A percentile compares a stretch with the other conserved stretches of the same genome.
phyloP scores from a whole-genome alignment of 2,113 vertebrate genomes.

The Cynocephalus volans region DNA sequence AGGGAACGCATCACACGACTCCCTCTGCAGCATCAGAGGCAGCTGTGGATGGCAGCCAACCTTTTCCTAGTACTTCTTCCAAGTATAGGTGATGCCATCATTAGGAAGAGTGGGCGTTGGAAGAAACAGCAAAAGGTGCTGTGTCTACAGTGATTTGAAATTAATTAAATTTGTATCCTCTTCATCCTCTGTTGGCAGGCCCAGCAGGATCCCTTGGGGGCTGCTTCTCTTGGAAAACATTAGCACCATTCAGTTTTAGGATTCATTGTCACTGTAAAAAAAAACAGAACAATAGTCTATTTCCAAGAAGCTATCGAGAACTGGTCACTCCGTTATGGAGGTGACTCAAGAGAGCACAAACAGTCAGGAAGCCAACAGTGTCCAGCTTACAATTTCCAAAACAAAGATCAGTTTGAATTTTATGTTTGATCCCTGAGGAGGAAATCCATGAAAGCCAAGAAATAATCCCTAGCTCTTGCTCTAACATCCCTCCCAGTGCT shows the following conservation, averaged over 20 bases:
- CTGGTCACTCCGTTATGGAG: background rate
- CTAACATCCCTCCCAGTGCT: background rate
- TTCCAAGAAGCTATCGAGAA: background rate
- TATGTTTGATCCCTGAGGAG: background rate
- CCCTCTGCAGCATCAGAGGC: background rate
- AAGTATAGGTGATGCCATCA: constrained; percentile 41
- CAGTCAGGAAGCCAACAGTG: background rate
- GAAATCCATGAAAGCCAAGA: constrained; percentile 51
- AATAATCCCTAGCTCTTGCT: constrained; percentile 7
- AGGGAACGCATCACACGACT: accelerated
- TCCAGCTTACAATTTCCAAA: background rate
- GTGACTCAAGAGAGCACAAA: background rate
- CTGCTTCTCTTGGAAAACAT: constrained; percentile 76
- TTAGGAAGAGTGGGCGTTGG: constrained; percentile 53
- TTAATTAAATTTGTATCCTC: constrained; percentile 70
- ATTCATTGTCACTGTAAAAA: constrained; percentile 87
- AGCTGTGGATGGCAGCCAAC: background rate
- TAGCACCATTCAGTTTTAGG: constrained; percentile 80
- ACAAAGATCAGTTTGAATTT: constrained; percentile 16
- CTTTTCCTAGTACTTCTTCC: background rate
- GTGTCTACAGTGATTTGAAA: constrained; percentile 75
- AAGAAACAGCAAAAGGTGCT: constrained; percentile 70
- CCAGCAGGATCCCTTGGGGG: background rate
- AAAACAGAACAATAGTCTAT: constrained; percentile 53
- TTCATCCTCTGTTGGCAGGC: constrained; percentile 62